Evolutionary conservation across 37 sponge, comb jelly and placozoan species (phyloP).

Genomic region (Beroe ovata): DNA sequence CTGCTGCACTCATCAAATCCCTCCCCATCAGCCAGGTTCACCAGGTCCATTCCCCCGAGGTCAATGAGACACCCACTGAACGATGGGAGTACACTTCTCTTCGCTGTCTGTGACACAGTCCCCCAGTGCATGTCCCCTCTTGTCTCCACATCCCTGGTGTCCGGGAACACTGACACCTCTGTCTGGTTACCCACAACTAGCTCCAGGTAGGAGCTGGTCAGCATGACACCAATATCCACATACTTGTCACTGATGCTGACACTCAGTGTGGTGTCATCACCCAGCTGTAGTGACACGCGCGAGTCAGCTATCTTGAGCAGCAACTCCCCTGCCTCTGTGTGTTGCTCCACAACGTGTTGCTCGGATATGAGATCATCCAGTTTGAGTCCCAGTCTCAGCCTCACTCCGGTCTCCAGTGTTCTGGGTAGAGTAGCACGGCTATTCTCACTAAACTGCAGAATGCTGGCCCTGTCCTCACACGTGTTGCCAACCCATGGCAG

Average conservation of each 20-base stretch:
- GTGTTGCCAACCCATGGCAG: slow-evolving; percentile 44
- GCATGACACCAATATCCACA: background rate
- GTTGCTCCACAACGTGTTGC: background rate
- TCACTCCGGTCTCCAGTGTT: background rate
- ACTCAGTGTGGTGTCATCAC: slow-evolving; percentile 11
- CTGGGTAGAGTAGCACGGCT: background rate
- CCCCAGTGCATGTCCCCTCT: slow-evolving; percentile 13
- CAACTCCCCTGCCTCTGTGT: background rate
- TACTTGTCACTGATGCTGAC: background rate
- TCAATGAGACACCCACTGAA: slow-evolving; percentile 50
- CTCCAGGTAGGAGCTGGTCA: background rate
- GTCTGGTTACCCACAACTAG: slow-evolving; percentile 16
- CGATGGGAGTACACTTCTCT: background rate
- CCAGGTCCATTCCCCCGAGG: background rate
- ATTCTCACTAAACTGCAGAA: background rate
- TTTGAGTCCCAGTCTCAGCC: background rate
- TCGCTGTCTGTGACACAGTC: background rate
- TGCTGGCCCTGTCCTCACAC: slow-evolving; percentile 5
- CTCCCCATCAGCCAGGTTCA: slow-evolving; percentile 14
- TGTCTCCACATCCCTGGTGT: background rate
- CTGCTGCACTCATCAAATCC: slow-evolving; percentile 24
- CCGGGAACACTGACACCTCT: slow-evolving; percentile 31
- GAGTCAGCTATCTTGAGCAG: background rate
- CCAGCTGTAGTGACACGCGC: background rate
- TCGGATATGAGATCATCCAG: background rate